A percentile compares a stretch with the other conserved stretches of the same genome.
Conservation (phyloP, 2,113 vertebrate genomes). For the Campylomormyrus tamandua region DNA sequence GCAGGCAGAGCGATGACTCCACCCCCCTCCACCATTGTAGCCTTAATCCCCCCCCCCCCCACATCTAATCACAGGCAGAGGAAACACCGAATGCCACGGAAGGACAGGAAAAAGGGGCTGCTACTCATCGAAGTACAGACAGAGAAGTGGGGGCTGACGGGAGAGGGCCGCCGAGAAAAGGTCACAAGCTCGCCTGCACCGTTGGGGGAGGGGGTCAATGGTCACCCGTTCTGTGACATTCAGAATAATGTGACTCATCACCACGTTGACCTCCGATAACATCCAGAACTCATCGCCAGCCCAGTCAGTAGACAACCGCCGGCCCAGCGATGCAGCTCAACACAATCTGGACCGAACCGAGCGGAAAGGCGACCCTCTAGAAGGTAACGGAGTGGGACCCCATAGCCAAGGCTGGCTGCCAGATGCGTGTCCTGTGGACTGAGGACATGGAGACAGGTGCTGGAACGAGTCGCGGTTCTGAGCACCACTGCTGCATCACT, state of each 20-base stretch:
- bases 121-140: not conserved
- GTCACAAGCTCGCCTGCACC: not conserved
- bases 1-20: not conserved
- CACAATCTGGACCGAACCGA: not conserved
- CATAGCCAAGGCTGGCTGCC: not conserved
- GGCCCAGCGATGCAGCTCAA: not conserved
- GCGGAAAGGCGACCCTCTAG: not conserved
- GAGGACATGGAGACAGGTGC: not conserved
- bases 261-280: not conserved
- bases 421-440: not conserved
- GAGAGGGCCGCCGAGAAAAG: not conserved
- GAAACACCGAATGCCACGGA: not conserved
- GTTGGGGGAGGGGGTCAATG: not conserved
- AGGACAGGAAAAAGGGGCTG: not conserved
- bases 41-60: not conserved
- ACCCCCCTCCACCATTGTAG: constrained; percentile 2
- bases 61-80: constrained; percentile 4
- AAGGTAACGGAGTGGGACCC: not conserved
- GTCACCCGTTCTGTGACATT: not conserved
- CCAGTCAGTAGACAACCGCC: not conserved
- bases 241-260: not conserved
- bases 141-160: not conserved
- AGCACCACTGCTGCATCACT: not conserved
- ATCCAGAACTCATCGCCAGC: not conserved
- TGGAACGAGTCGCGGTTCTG: no score